These are phyloP conservation scores for Drosophila teissieri DNA, from an alignment of 1,140 invertebrate genomes.

Conservation along the genomic window DNA sequence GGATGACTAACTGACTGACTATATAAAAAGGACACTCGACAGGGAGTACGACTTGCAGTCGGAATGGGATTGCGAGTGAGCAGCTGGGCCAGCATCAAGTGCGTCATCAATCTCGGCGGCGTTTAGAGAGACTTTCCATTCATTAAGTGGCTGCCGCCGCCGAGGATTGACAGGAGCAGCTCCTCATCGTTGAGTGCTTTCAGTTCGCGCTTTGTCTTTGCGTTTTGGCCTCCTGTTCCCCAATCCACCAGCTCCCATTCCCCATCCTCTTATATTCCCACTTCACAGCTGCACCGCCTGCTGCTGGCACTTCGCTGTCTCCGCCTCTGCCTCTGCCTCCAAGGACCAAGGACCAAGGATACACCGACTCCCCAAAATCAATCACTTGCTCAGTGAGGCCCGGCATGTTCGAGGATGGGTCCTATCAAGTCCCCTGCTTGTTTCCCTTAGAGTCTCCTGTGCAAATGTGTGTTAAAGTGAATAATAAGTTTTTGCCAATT, in stretches of 20 bases:
- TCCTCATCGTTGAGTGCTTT: slow-evolving; percentile 62
- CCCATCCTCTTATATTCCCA: neutral
- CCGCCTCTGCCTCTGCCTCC: neutral
- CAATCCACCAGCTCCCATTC: neutral
- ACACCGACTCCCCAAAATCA: slow-evolving; percentile 46
- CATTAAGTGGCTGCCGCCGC: slow-evolving; percentile 59
- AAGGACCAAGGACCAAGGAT: neutral
- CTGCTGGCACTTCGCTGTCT: slow-evolving; percentile 64
- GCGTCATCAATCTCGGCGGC: slow-evolving; percentile 75
- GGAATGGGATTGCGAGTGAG: slow-evolving; percentile 40
- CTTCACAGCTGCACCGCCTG: slow-evolving; percentile 65
- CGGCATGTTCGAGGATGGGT: slow-evolving; percentile 38
- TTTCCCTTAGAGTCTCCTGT: slow-evolving; percentile 10
- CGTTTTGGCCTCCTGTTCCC: slow-evolving; percentile 15
- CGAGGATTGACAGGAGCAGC: slow-evolving; percentile 12
- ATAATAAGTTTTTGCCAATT: slow-evolving; percentile 49
- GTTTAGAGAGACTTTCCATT: slow-evolving; percentile 59
- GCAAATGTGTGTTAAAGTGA: slow-evolving; percentile 39
- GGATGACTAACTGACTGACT: no score
- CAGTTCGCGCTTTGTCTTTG: slow-evolving; percentile 76
- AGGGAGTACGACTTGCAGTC: slow-evolving; percentile 40
- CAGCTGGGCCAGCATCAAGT: slow-evolving; percentile 65
- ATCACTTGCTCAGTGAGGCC: slow-evolving; percentile 65
- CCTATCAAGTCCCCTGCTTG: slow-evolving; percentile 35
- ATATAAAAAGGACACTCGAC: slow-evolving; percentile 56